Percentiles rank a stretch among this genome's conserved stretches.
Conservation (phyloP, 2,113 vertebrate genomes). For the Campylomormyrus numenius region DNA sequence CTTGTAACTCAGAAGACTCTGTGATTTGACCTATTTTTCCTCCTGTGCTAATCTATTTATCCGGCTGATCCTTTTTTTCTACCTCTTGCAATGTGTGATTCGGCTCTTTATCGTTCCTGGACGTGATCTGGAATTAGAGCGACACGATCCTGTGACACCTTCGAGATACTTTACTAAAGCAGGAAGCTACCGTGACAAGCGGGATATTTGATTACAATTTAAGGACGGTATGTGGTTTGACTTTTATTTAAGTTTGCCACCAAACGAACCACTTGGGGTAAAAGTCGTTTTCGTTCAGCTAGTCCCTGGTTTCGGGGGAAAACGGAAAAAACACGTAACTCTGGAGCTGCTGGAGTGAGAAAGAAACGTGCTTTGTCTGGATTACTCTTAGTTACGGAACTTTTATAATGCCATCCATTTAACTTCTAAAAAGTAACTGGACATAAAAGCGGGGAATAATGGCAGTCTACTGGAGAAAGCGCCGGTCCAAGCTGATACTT, state of each 20-base stretch:
- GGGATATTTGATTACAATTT: not conserved
- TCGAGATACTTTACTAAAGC: not conserved
- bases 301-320: not conserved
- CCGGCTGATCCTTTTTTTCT: constrained; percentile 44
- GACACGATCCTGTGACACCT: not conserved
- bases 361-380: not conserved
- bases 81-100: not conserved
- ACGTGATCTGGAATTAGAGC: not conserved
- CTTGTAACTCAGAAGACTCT: constrained; percentile 1
- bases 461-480: constrained; percentile 48
- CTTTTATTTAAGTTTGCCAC: not conserved
- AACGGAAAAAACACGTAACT: not conserved
- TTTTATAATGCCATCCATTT: not conserved
- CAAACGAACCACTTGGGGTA: not conserved
- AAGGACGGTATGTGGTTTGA: not conserved
- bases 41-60: constrained; percentile 30
- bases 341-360: not conserved
- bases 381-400: not conserved
- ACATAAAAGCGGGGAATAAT: constrained; percentile 37
- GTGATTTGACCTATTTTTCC: constrained; percentile 41
- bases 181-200: not conserved
- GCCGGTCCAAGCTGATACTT: constrained; percentile 42
- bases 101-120: not conserved
- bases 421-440: not conserved
- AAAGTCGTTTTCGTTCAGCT: not conserved